A percentile compares a stretch with the other conserved stretches of the same genome.
phyloP scores from a whole-genome alignment of 2,797 vertebrate genomes.

The Lithobates sylvaticus region DNA sequence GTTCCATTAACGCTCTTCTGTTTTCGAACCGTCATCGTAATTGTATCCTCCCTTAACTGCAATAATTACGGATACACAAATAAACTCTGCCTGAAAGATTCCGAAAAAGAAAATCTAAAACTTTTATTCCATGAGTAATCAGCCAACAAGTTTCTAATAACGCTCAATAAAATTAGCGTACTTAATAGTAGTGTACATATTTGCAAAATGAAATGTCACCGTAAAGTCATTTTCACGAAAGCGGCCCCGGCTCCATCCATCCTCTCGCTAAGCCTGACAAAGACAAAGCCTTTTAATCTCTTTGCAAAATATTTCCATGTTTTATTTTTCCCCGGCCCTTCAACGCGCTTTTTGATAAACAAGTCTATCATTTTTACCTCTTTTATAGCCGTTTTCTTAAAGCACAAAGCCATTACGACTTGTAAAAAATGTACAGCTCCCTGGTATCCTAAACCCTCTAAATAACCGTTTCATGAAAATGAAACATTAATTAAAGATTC shows the following conservation, averaged over 20 bases:
- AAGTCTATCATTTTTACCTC: slow-evolving; percentile 74
- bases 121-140: slow-evolving; percentile 16
- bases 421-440: slow-evolving; percentile 78
- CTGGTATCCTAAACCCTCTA: slow-evolving; percentile 77
- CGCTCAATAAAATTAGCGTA: not conserved
- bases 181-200: slow-evolving; percentile 23
- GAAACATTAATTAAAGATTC: slow-evolving; percentile 80
- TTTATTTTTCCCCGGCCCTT: slow-evolving; percentile 66
- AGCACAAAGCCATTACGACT: slow-evolving; percentile 78
- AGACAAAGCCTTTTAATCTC: slow-evolving; percentile 71
- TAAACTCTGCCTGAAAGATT: slow-evolving; percentile 13
- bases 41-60: slow-evolving; percentile 12
- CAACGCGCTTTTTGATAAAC: slow-evolving; percentile 67
- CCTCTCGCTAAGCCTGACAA: slow-evolving; percentile 59
- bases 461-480: slow-evolving; percentile 78
- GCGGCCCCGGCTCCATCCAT: not conserved
- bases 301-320: slow-evolving; percentile 70
- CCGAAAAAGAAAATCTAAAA: not conserved
- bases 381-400: slow-evolving; percentile 80
- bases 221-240: slow-evolving; percentile 16
- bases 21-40: slow-evolving; percentile 1
- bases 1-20: slow-evolving; percentile 7
- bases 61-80: slow-evolving; percentile 25
- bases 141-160: slow-evolving; percentile 25
- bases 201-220: slow-evolving; percentile 34